Base-by-base conservation (phyloP, 2,113 vertebrate species). In the Phoxinus phoxinus region DNA sequence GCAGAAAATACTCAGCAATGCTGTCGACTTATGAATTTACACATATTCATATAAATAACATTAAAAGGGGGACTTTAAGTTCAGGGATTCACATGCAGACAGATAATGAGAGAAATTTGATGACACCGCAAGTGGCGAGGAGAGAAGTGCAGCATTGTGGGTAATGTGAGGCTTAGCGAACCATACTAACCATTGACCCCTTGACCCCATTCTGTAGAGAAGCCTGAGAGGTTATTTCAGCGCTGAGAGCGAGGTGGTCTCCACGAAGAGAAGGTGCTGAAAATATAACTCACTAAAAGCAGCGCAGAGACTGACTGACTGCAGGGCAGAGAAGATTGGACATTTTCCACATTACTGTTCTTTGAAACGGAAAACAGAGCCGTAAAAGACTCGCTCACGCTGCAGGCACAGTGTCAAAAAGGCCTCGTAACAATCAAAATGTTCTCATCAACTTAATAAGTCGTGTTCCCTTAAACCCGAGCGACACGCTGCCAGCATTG, bases 321-420 rank as follows among this genome's bases (percentile, higher is more conserved):
- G 84, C 32, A n/a, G 21, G 30, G 58, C 46, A 74, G 71, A 75
- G 30, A 61, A 21, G 67, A 72, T 51, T 86, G 58, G 84, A 88
- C 84, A 74, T 75, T 80, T 86, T 86, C 81, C 81, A 88, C 81
- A 75, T 75, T 75, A 74, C 10, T 59, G n/a, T 65, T 81, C n/a
- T 32, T 44, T 84, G 51, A 46, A 61, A 23, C 37, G 32, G 48
- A 84, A 86, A 81, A 72, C 75, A 84, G 74, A 6, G 72, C 71
- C 35, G 44, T 87, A 73, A 89, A 89, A 89, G 32, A 73, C 67
- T 21, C 0, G 21, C 75, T 84, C 35, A 73, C 81, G 77, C 82
- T 81, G 78, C n/a, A 37, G 85, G 85, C 88, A 65, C 17, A 25
- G 78, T 83, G 85, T 89, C 88, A 85, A 77, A 86, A 41, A 87